Evolutionary conservation across 2,797 vertebrate genomes (phyloP).

Genomic region (Microctenopoma stevenorrisi): DNA sequence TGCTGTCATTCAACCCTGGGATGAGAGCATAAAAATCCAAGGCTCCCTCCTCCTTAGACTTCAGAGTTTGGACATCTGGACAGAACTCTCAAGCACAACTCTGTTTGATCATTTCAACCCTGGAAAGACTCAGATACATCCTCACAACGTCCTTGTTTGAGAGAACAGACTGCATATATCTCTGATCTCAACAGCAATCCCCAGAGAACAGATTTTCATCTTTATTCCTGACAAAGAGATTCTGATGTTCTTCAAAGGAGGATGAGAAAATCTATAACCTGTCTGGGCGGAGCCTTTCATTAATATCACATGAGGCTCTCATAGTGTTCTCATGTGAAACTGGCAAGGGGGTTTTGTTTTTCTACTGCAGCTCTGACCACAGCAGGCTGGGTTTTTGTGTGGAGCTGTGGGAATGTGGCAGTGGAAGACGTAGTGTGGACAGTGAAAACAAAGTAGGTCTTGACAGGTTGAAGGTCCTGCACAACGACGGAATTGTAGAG

Average conservation of each 20-base stretch:
- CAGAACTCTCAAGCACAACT: conserved; percentile 36
- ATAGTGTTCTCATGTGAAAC: conserved; percentile 64
- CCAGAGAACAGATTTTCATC: conserved; percentile 73
- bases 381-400: conserved; percentile 38
- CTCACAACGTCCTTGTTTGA: conserved; percentile 55
- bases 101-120: conserved; percentile 67
- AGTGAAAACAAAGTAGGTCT: conserved; percentile 62
- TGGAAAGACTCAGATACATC: conserved; percentile 54
- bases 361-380: conserved; percentile 42
- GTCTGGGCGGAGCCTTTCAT: conserved; percentile 78
- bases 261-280: conserved; percentile 76
- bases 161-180: conserved; percentile 53
- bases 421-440: conserved; percentile 48
- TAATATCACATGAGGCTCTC: conserved; percentile 78
- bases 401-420: conserved; percentile 53
- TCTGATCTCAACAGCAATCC: conserved; percentile 74
- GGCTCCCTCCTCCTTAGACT: conserved; percentile 39
- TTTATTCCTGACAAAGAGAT: conserved; percentile 74
- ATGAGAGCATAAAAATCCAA: conserved; percentile 22
- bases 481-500: conserved; percentile 42
- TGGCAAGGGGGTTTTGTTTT: conserved; percentile 56
- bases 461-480: conserved; percentile 51
- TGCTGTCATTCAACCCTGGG: conserved; percentile 34
- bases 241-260: conserved; percentile 79
- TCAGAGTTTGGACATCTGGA: conserved; percentile 60